Evolutionary conservation across 1,140 invertebrate species (phyloP).

Genomic region (Aradophagus sp.): DNA sequence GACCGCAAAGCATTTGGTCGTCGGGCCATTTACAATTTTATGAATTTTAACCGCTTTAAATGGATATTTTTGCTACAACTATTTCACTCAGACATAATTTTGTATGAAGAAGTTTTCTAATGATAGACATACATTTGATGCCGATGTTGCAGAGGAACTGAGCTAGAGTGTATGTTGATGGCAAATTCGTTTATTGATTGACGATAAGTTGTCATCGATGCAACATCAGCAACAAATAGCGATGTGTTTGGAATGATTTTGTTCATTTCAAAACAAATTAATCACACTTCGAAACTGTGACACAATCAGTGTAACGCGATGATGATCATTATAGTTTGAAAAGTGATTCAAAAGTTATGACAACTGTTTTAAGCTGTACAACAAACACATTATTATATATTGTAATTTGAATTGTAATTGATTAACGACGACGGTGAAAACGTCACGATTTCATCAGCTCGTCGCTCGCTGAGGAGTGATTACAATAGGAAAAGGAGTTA

Average conservation of each 20-base stretch:
- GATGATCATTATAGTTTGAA: slow-evolving; percentile 1
- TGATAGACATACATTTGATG: neutral
- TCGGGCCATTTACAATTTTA: slow-evolving; percentile 12
- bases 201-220: slow-evolving; percentile 5
- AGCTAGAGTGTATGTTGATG: slow-evolving; percentile 6
- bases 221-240: slow-evolving; percentile 12
- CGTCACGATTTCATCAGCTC: no score
- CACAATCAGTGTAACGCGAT: slow-evolving; percentile 21
- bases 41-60: slow-evolving; percentile 19
- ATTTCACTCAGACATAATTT: slow-evolving; percentile 31
- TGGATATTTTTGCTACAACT: slow-evolving; percentile 45
- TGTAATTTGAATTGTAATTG: neutral
- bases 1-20: neutral
- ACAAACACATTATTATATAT: neutral
- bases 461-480: neutral
- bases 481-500: slow-evolving; percentile 19
- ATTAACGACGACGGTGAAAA: slow-evolving; percentile 14
- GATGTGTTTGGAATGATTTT: neutral
- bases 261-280: slow-evolving; percentile 7
- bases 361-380: neutral
- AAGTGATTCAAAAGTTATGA: neutral
- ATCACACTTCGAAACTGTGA: slow-evolving; percentile 31
- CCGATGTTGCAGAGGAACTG: neutral
- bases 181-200: slow-evolving; percentile 7
- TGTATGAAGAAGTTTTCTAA: slow-evolving; percentile 14